Conservation (phyloP, 1,140 invertebrate genomes). For the Ectropis grisescens region DNA sequence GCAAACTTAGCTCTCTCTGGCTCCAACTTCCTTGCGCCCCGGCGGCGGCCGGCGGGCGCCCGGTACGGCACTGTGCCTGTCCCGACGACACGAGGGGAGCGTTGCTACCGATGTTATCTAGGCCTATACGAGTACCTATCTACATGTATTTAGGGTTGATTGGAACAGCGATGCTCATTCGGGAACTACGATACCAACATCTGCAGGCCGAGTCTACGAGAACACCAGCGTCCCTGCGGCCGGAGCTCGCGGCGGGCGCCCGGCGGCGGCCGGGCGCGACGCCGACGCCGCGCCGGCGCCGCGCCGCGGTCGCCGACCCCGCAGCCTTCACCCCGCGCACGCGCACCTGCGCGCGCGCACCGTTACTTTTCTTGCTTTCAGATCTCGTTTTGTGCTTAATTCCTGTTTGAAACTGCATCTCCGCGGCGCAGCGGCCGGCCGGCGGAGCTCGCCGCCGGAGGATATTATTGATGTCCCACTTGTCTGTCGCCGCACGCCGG, state of each 20-base stretch:
- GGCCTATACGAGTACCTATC: no score
- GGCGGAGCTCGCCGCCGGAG: not conserved
- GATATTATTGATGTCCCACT: not conserved
- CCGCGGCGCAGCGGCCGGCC: not conserved
- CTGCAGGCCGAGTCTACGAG: no score
- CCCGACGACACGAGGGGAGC: no score
- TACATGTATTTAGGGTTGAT: no score
- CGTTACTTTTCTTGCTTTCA: constrained; percentile 28
- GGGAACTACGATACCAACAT: no score
- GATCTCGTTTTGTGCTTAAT: constrained; percentile 21
- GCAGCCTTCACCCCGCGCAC: constrained; percentile 3
- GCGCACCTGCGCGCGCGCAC: constrained; percentile 18
- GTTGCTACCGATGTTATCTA: no score
- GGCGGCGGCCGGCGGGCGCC: no score
- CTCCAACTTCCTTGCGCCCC: no score
- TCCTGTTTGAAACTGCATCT: constrained; percentile 17
- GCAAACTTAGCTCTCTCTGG: no score
- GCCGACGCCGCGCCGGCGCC: constrained; percentile 1
- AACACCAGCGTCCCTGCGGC: no score
- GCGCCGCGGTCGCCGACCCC: constrained; percentile 2
- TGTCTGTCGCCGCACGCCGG: not conserved
- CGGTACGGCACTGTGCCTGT: no score
- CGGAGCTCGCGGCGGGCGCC: constrained; percentile 4
- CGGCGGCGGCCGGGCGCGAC: not conserved
- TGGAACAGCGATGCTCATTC: no score